These are phyloP conservation scores for Chrysaora quinquecirrha DNA, from an alignment of 30 jellyfish, hydroid and myxozoan genomes.

Conservation along the genomic window DNA sequence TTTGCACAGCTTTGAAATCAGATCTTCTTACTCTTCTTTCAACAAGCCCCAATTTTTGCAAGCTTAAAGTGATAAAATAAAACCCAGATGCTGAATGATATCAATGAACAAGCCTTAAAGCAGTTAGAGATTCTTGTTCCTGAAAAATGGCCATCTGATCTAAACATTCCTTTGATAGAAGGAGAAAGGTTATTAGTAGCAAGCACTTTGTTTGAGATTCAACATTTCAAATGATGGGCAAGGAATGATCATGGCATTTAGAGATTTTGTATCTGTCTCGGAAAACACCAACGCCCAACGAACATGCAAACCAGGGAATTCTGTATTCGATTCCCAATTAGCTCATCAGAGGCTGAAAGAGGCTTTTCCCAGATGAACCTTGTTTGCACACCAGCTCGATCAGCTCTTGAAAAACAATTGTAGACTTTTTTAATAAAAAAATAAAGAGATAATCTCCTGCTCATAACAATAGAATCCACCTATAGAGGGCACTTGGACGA, in stretches of 20 bases:
- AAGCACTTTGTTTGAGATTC: slow-evolving; percentile 35
- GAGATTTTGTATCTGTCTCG: slow-evolving; percentile 45
- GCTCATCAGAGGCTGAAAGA: slow-evolving; percentile 63
- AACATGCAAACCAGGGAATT: slow-evolving; percentile 11
- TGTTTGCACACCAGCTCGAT: slow-evolving; percentile 33
- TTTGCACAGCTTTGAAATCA: slow-evolving; percentile 10
- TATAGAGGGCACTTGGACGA: no score
- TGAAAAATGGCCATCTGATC: slow-evolving; percentile 52
- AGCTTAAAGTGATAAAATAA: slow-evolving; percentile 49
- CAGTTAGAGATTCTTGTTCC: slow-evolving; percentile 19
- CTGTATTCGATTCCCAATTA: slow-evolving; percentile 26
- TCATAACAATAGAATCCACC: no score
- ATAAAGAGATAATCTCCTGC: no score
- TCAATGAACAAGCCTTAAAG: slow-evolving; percentile 12
- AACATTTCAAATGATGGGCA: slow-evolving; percentile 15
- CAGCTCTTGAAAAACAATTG: no score
- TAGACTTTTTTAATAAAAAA: no score
- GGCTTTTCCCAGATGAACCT: slow-evolving; percentile 66
- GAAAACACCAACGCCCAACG: slow-evolving; percentile 10
- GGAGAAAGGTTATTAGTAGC: slow-evolving; percentile 34
- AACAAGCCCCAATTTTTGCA: slow-evolving; percentile 40
- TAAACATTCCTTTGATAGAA: slow-evolving; percentile 30
- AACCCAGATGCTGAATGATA: slow-evolving; percentile 45
- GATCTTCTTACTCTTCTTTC: slow-evolving; percentile 41
- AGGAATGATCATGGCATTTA: slow-evolving; percentile 22